Percentiles rank a stretch among this genome's conserved stretches.
Evolutionary conservation across 2,797 vertebrate species (phyloP).

Genomic region (Liasis olivaceus): DNA sequence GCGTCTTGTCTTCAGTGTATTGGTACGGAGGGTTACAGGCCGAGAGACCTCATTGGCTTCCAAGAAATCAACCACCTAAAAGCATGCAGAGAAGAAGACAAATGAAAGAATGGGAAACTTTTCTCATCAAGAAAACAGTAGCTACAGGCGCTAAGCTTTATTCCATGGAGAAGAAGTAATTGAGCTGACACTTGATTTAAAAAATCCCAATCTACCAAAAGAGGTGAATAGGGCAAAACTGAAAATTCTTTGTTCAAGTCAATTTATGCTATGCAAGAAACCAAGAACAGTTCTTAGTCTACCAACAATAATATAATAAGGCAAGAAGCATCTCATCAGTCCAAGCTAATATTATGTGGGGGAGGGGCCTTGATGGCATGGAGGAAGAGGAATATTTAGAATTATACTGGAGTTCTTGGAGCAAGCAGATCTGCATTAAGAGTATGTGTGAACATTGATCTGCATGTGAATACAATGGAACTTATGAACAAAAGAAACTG

Average conservation of each 20-base stretch:
- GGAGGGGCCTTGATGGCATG: not conserved
- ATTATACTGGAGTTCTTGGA: not conserved
- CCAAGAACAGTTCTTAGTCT: not conserved
- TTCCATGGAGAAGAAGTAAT: not conserved
- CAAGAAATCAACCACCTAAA: constrained; percentile 91
- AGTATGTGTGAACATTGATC: not conserved
- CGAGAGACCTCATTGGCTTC: constrained; percentile 96
- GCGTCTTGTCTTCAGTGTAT: constrained; percentile 93
- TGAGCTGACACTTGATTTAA: not conserved
- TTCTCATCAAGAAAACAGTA: not conserved
- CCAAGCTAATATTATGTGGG: not conserved
- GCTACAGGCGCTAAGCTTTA: not conserved
- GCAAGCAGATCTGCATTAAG: not conserved
- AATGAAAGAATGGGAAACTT: not conserved
- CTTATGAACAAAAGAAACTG: not conserved
- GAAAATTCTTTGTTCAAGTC: not conserved
- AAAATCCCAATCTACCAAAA: not conserved
- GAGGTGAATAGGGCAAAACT: not conserved
- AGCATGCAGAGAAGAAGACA: not conserved
- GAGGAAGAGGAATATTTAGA: not conserved
- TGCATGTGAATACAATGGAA: not conserved
- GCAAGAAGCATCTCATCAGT: not conserved
- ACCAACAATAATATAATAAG: not conserved
- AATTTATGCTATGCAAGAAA: not conserved
- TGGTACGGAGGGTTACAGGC: constrained; percentile 93